phyloP scores from a whole-genome alignment of 64 coral and sea anemone genomes.

The Anthopleura sola region DNA sequence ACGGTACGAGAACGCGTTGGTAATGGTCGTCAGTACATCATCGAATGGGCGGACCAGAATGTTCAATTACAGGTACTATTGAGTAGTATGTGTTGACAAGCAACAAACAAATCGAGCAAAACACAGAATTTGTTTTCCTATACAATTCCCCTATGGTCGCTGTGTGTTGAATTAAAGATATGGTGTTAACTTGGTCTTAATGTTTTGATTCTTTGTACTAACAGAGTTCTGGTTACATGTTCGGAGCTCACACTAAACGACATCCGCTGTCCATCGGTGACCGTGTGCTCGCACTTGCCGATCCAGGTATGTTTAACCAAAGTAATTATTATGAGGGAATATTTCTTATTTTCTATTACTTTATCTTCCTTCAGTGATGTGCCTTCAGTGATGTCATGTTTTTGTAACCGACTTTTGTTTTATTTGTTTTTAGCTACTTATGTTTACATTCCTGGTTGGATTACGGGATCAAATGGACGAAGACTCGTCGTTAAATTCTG shows the following conservation, averaged over 20 bases:
- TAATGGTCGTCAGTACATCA: conserved; percentile 94
- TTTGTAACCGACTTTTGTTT: not conserved
- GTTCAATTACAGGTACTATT: conserved; percentile 82
- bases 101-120: too few relatives aligned
- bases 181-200: too few relatives aligned
- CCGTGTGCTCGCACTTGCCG: conserved; percentile 77
- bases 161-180: too few relatives aligned
- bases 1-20: conserved; percentile 93
- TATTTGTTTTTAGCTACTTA: conserved; percentile 57
- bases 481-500: conserved; percentile 92
- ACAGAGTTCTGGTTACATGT: conserved; percentile 91
- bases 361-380: too few relatives aligned
- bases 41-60: conserved; percentile 89
- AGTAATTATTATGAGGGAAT: not conserved
- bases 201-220: not conserved
- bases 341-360: not conserved
- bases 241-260: conserved; percentile 97
- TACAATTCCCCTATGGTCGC: too few relatives aligned
- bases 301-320: conserved; percentile 63
- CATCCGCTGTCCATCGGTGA: conserved; percentile 87
- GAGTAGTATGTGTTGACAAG: too few relatives aligned
- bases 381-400: not conserved
- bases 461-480: conserved; percentile 79
- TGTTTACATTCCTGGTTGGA: conserved; percentile 85
- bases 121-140: too few relatives aligned